Evolutionary conservation across 2,888 invertebrate genomes (phyloP), one percentile per base, ranked within the genome.

Genomic region (Aphrophora alni): DNA sequence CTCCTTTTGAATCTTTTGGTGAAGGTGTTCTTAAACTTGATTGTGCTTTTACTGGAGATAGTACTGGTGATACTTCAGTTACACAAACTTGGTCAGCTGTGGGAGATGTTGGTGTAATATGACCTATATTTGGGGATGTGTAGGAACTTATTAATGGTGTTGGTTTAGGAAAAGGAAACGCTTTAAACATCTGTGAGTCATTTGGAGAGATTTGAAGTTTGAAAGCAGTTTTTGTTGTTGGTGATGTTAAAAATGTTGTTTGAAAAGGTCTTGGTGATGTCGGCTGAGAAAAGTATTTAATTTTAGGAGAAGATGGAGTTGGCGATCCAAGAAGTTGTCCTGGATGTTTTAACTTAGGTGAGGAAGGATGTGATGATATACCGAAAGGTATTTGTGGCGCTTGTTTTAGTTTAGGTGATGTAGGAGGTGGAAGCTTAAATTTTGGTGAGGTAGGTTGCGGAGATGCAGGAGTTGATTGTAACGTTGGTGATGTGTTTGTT

Each of bases 221-320:
- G 68, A 83, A 83, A 25, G 83, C 72, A 1, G 82, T 80, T 76
- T 83, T 82, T 12, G 83, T 80, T 26, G 83, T 82, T 12, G 84
- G 83, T 25, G 84, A 84, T 24, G 84, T 82, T 38, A 83, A 59
- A 51, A 83, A 84, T 28, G 78, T 79, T 21, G 84, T 79, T 82
- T 84, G 84, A 80, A 81, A 85, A 38, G 85, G 90, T 84, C 93
- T 90, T 3, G 93, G 92, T 81, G 92, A 92, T 38, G 92, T 91
- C 38, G 93, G 88, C 59, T 93, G 93, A 33, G 93, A 93, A 0
- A 93, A 92, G 86, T 91, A 93, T 87, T 93, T 94, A 86, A 93
- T 90, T 86, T 93, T 90, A 0, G 95, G 95, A 0, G 95, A 95
- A 44, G 95, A 94, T 84, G 95, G 95, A 84, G 94, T 94, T 28